These are phyloP conservation scores for Abrostola tripartita DNA, from an alignment of 2,888 invertebrate species.

Conservation along the genomic window DNA sequence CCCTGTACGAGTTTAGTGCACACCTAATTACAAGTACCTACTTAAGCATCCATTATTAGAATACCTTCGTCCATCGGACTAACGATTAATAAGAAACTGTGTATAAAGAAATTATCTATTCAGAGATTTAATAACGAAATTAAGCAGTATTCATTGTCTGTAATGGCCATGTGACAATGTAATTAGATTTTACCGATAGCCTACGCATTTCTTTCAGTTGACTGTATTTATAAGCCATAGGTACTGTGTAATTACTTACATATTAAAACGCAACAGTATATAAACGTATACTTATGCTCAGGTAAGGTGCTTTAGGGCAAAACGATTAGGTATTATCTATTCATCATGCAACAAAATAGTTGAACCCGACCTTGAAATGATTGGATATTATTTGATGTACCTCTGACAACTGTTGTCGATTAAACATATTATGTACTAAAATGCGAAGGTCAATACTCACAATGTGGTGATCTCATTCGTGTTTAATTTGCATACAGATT, in stretches of 20 bases:
- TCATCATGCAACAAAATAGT: slow-evolving; percentile 26
- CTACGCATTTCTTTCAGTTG: too few species aligned
- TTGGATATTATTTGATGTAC: slow-evolving; percentile 25
- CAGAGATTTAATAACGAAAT: slow-evolving; percentile 14
- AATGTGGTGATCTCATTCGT: slow-evolving; percentile 77
- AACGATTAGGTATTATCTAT: slow-evolving; percentile 15
- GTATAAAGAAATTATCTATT: slow-evolving; percentile 20
- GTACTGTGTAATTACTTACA: too few species aligned
- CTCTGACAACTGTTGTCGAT: slow-evolving; percentile 35
- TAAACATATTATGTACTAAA: slow-evolving; percentile 52
- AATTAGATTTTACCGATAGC: too few species aligned
- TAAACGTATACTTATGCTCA: too few species aligned
- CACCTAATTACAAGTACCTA: slow-evolving; percentile 26
- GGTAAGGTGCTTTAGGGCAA: slow-evolving; percentile 8
- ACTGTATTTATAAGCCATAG: too few species aligned
- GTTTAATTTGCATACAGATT: slow-evolving; percentile 75
- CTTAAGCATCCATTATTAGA: slow-evolving; percentile 17
- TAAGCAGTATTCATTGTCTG: slow-evolving; percentile 12
- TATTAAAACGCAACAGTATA: too few species aligned
- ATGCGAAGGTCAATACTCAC: slow-evolving; percentile 59
- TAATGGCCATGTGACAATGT: too few species aligned
- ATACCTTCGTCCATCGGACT: background rate
- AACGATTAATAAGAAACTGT: slow-evolving; percentile 4
- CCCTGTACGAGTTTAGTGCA: slow-evolving; percentile 43
- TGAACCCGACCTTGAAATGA: slow-evolving; percentile 38